These are phyloP conservation scores for Fragum whitleyi DNA, from an alignment of 2,888 invertebrate species.

Conservation along the genomic window DNA sequence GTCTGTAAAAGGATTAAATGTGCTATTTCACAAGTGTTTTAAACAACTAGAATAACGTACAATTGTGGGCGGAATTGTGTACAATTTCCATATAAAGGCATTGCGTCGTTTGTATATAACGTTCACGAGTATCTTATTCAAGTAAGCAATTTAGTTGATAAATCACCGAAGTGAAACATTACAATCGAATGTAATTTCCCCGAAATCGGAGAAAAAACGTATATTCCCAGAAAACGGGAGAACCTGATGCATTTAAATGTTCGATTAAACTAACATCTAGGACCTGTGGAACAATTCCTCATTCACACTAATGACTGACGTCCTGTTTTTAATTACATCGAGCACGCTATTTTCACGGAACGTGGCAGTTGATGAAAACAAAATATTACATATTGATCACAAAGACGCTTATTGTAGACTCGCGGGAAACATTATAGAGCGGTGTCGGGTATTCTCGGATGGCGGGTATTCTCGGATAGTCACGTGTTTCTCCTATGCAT, in stretches of 20 bases:
- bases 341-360: slow-evolving; percentile 22
- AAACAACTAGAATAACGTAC: too few species aligned
- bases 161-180: slow-evolving; percentile 1
- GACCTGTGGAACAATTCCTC: slow-evolving; percentile 6
- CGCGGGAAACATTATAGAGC: background rate
- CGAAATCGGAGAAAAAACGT: background rate
- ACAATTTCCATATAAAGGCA: too few species aligned
- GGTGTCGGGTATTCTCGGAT: too few species aligned
- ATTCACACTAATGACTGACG: slow-evolving; percentile 6
- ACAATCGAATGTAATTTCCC: background rate
- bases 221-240: background rate
- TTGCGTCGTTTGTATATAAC: too few species aligned
- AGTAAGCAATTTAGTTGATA: slow-evolving; percentile 4
- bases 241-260: slow-evolving; percentile 25
- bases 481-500: too few species aligned
- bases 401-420: background rate
- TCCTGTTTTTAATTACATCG: slow-evolving; percentile 22
- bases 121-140: background rate
- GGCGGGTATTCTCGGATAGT: too few species aligned
- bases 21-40: too few species aligned
- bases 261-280: slow-evolving; percentile 17
- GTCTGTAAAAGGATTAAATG: too few species aligned
- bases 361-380: slow-evolving; percentile 16
- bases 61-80: too few species aligned
- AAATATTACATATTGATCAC: slow-evolving; percentile 10